Conservation (phyloP, 1,140 invertebrate genomes). For the Coelopa frigida region DNA sequence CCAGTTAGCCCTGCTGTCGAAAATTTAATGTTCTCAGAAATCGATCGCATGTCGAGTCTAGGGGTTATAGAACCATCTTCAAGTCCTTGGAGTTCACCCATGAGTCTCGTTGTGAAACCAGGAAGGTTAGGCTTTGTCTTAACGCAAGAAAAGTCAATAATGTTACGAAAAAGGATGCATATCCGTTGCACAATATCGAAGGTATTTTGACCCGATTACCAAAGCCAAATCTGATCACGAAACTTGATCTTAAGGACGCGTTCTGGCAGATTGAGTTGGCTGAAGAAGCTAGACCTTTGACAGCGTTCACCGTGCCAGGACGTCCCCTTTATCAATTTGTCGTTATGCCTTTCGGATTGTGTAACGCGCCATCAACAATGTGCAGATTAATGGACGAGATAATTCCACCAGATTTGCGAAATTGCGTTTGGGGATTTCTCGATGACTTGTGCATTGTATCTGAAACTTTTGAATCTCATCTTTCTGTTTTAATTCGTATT, state of each 20-base stretch:
- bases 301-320: constrained; percentile 44
- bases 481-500: constrained; percentile 34
- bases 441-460: constrained; percentile 14
- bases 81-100: constrained; percentile 14
- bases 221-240: constrained; percentile 17
- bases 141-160: constrained; percentile 30
- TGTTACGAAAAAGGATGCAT: constrained; percentile 13
- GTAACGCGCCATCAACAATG: constrained; percentile 12
- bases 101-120: constrained; percentile 27
- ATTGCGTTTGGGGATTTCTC: constrained; percentile 16
- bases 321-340: constrained; percentile 29
- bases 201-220: constrained; percentile 18
- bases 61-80: constrained; percentile 16
- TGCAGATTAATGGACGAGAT: constrained; percentile 18
- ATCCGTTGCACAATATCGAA: constrained; percentile 21
- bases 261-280: constrained; percentile 38
- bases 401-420: constrained; percentile 38
- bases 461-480: constrained; percentile 36
- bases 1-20: constrained; percentile 17
- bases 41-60: constrained; percentile 18
- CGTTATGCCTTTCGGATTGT: constrained; percentile 21
- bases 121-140: constrained; percentile 24
- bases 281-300: constrained; percentile 32
- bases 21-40: constrained; percentile 18
- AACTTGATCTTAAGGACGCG: constrained; percentile 32